phyloP scores from a whole-genome alignment of 2,113 vertebrate species.

The Polyodon spathula region DNA sequence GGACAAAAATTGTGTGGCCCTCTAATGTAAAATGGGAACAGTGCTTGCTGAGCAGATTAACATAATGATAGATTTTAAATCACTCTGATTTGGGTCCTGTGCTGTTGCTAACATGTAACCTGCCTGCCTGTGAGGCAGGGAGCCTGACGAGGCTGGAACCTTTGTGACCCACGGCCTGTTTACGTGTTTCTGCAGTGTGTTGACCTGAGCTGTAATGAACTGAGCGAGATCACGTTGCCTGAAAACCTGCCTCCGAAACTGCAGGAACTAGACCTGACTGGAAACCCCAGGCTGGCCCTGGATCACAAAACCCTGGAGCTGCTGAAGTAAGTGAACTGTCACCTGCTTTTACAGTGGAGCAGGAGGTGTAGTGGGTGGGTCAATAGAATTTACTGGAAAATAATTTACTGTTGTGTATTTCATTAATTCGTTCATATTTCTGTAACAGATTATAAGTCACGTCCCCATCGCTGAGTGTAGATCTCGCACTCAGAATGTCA shows the following conservation, averaged over 20 bases:
- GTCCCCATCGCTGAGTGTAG: no score
- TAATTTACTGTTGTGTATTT: no score
- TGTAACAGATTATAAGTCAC: no score
- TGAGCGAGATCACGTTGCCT: conserved; percentile 80
- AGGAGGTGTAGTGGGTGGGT: background rate
- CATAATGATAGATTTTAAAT: no score
- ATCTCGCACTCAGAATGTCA: no score
- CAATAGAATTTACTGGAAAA: no score
- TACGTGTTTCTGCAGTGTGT: conserved; percentile 67
- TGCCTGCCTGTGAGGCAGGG: background rate
- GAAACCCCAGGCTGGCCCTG: conserved; percentile 81
- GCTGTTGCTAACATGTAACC: no score
- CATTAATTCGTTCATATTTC: no score
- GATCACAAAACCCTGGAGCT: conserved; percentile 93
- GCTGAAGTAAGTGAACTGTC: conserved; percentile 69
- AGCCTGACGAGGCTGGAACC: conserved; percentile 1
- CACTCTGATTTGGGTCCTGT: no score
- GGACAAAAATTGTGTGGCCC: no score
- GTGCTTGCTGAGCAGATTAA: no score
- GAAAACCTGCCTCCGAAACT: conserved; percentile 92
- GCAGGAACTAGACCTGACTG: conserved; percentile 92
- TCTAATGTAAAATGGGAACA: no score
- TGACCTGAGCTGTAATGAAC: conserved; percentile 93
- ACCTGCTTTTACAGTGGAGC: conserved; percentile 1
- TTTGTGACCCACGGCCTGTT: background rate